Conservation (phyloP, 2,113 vertebrate species). For the Phyllopteryx taeniolatus region DNA sequence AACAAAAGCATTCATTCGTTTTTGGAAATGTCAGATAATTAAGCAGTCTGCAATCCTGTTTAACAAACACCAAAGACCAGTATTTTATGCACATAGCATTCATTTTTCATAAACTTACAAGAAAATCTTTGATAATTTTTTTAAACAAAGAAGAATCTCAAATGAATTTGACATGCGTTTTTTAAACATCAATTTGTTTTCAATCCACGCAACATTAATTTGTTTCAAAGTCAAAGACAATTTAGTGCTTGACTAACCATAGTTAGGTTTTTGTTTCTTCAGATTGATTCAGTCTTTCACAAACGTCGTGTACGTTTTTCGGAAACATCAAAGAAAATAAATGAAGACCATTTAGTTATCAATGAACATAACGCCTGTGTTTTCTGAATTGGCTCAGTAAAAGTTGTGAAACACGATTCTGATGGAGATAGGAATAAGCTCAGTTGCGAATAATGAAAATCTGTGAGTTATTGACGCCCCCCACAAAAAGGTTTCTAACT, state of each 20-base stretch:
- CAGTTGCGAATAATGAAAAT: no score
- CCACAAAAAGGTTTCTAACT: no score
- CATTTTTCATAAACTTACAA: no score
- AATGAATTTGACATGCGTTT: background rate
- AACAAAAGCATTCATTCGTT: background rate
- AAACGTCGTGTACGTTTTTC: background rate
- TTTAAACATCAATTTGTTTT: background rate
- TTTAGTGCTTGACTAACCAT: no score
- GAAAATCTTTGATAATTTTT: no score
- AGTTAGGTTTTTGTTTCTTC: background rate
- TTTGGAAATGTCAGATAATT: background rate
- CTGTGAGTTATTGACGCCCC: no score
- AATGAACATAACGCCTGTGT: background rate
- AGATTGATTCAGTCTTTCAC: background rate
- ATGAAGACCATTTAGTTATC: background rate
- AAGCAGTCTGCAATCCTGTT: no score
- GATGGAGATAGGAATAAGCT: no score
- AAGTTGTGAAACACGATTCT: no score
- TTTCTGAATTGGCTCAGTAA: background rate
- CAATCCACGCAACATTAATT: no score
- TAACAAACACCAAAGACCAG: background rate
- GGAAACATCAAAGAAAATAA: background rate
- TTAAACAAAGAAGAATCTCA: background rate
- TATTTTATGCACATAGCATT: background rate
- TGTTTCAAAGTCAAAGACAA: no score